Evolutionary conservation across 2,113 vertebrate species (phyloP), one percentile per base, ranked within the genome.

Genomic region (Tyto alba): DNA sequence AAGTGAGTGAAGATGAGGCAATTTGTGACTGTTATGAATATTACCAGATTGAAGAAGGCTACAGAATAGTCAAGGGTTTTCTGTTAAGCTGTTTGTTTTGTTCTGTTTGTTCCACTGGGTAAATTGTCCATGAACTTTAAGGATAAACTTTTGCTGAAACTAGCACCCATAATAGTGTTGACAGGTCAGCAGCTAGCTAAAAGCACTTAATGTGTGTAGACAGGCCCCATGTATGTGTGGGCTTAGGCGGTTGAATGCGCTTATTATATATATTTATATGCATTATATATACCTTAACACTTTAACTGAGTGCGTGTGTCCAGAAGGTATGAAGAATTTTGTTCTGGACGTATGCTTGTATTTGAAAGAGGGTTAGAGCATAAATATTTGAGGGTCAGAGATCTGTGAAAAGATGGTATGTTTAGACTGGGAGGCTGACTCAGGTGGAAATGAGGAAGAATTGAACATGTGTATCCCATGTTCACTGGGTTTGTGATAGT

Each of bases 51-150:
- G 68, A 91, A 32, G 40, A 30, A 69, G 27, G 20, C 40, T 93
- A 59, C 27, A 27, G 32, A 45, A 48, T 25, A 82, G 38, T 57
- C 19, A 19, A 9, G 41, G 2, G 13, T 9, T 48, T 95, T 74
- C 60, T 86, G 16, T 50, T 92, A 32, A 63, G 6, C 8, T 32
- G 9, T 83, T 66, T 48, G 7, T 74, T 81, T 55, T 90, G 19
- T 87, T 82, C 22, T 91, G 14, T 73, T 88, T 85, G 53, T 86
- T 84, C 57, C 47, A 26, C 29, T 74, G 29, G 23, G 32, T 84
- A 71, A 84, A 56, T 84, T 90, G 68, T 67, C 72, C 41, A n/a
- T 83, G 92, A 93, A 83, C 71, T 90, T 89, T 15, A 38, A 64
- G 43, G 5, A 56, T 78, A 75, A 92, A 81, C n/a, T 85, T 63